Evolutionary conservation across 2,113 vertebrate species (phyloP), one percentile per base, ranked within the genome.

Genomic region (Hystrix brachyura): DNA sequence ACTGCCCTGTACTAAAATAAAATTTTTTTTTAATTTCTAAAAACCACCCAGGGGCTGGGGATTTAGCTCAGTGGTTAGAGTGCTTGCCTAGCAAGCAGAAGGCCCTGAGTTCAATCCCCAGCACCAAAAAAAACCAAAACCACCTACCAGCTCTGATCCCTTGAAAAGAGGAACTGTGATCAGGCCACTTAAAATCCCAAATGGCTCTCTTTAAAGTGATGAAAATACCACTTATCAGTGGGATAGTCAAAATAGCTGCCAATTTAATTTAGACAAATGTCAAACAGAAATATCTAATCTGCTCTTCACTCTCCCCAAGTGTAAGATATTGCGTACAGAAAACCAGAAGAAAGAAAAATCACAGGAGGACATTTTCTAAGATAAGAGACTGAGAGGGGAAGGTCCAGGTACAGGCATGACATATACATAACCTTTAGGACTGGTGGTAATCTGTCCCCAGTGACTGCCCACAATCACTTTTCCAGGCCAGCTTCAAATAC

Each of bases 171-270:
- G 21, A 65, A 38, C 10, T 59, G 72, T 48, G 27, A 90, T 78
- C 38, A 90, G 32, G 64, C 29, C 53, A 84, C 38, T 67, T 32
- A 57, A 25, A 25, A 27, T 23, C 57, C 74, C 62, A 60, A 86
- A 86, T 60, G 29, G 19, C 57, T 87, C 53, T 80, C 21, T 86
- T 76, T 91, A 21, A 90, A 23, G 79, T 93, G 46, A 87, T 65
- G 67, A 74, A 94, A 90, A 59, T 29, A 93, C 65, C 87, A 76
- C 25, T 89, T 48, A 86, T n/a, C 76, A 91, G 21, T 38, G 46
- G n/a, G 60, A 91, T 6, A 55, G 48, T 81, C n/a, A 57, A 76
- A 93, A 38, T 18, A 83, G 34, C 67, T 87, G 18, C 23, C 76
- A 55, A 90, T 71, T 64, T 94, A 86, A 87, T 76, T 93, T 46